Conservation (phyloP, 2,888 invertebrate genomes). For the Zele albiditarsus region DNA sequence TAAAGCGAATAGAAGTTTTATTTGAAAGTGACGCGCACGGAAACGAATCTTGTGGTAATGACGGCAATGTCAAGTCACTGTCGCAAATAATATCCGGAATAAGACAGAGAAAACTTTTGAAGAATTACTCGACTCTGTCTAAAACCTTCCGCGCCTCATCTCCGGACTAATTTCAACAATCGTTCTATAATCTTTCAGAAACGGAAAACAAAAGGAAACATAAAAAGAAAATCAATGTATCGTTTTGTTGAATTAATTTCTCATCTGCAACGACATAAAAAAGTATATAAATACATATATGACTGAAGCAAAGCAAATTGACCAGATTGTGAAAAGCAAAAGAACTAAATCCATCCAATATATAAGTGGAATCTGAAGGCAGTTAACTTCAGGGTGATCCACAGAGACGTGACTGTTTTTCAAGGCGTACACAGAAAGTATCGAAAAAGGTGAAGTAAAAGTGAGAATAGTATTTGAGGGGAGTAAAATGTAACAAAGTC, state of each 20-base stretch:
- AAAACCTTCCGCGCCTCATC: slow-evolving; percentile 36
- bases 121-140: slow-evolving; percentile 5
- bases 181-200: neutral
- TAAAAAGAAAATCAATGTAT: neutral
- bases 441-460: neutral
- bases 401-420: slow-evolving; percentile 33
- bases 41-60: slow-evolving; percentile 33
- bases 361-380: slow-evolving; percentile 12
- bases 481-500: slow-evolving; percentile 20
- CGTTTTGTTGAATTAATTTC: neutral
- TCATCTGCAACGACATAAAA: neutral
- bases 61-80: slow-evolving; percentile 23
- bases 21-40: slow-evolving; percentile 17
- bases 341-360: slow-evolving; percentile 7
- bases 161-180: slow-evolving; percentile 36
- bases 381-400: slow-evolving; percentile 33
- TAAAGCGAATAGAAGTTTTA: slow-evolving; percentile 22
- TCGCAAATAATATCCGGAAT: slow-evolving; percentile 41
- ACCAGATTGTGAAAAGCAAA: slow-evolving; percentile 20
- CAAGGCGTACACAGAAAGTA: slow-evolving; percentile 19
- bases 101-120: neutral
- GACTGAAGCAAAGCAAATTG: slow-evolving; percentile 27
- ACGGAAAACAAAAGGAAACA: neutral
- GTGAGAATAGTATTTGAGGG: neutral
- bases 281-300: neutral